These are phyloP conservation scores for Leptopilina clavipes DNA, from an alignment of 1,140 invertebrate species.

Conservation along the genomic window DNA sequence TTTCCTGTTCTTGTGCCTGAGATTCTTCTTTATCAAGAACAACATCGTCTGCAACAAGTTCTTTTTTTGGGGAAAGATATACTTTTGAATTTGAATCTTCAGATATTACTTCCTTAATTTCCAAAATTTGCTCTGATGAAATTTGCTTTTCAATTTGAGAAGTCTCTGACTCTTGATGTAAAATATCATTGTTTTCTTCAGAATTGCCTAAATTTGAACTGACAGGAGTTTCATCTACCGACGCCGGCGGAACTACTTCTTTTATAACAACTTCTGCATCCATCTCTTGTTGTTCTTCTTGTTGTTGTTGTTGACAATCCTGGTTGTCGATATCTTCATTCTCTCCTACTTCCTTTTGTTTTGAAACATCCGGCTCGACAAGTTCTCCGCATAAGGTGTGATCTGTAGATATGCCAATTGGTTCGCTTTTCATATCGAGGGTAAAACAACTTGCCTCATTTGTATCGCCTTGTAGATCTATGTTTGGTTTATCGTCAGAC, in stretches of 20 bases:
- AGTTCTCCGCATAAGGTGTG: neutral
- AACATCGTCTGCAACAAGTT: neutral
- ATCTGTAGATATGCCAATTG: conserved; percentile 35
- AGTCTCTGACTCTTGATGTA: neutral
- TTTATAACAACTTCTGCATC: neutral
- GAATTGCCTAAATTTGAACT: neutral
- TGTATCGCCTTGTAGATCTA: conserved; percentile 70
- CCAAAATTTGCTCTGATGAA: neutral
- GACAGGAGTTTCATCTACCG: neutral
- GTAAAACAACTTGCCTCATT: conserved; percentile 62
- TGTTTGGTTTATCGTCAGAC: conserved; percentile 75
- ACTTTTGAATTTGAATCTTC: neutral
- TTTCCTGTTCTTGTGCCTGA: conserved; percentile 41
- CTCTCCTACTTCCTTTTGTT: conserved; percentile 18
- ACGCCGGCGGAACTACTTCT: too few species aligned
- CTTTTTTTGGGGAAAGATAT: neutral
- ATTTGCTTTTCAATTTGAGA: neutral
- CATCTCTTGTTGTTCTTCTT: neutral
- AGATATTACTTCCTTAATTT: neutral
- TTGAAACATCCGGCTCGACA: neutral
- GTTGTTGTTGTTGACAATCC: conserved; percentile 36
- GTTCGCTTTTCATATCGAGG: conserved; percentile 55
- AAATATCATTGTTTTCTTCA: neutral
- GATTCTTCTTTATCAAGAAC: neutral
- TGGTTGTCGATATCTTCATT: conserved; percentile 17